Percentiles rank a stretch among this genome's conserved stretches.
phyloP scores from a whole-genome alignment of 2,113 vertebrate species.

The Microcebus murinus region DNA sequence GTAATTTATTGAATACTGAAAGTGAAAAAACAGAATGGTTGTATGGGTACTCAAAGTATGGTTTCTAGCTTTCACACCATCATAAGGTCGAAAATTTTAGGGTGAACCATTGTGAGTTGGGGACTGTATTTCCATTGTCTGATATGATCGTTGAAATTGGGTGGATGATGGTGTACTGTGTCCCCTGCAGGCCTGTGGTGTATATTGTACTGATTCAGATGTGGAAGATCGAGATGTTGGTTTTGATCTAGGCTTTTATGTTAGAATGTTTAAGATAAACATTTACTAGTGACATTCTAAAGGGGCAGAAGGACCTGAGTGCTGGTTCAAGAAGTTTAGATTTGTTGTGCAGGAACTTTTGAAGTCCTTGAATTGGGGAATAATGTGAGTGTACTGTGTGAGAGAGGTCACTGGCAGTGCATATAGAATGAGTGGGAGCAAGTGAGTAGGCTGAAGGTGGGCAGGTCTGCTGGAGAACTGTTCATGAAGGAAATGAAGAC shows the following conservation, averaged over 20 bases:
- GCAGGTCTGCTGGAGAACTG: background rate
- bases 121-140: background rate
- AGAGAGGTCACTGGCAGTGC: background rate
- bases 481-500: conserved; percentile 3
- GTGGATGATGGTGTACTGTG: background rate
- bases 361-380: background rate
- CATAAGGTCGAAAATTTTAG: background rate
- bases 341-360: conserved; percentile 20
- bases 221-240: background rate
- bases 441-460: background rate
- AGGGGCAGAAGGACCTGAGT: background rate
- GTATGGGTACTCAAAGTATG: background rate
- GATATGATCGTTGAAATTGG: background rate
- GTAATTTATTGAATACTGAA: background rate
- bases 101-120: background rate
- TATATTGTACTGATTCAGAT: background rate
- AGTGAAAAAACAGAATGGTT: background rate
- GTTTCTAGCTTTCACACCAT: background rate
- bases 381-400: background rate
- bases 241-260: background rate
- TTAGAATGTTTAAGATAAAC: conserved; percentile 6
- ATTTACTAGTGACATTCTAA: background rate
- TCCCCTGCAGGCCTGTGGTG: background rate
- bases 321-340: background rate
- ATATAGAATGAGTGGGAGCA: background rate